Evolutionary conservation across 2,797 vertebrate species (phyloP).

Genomic region (Lagodon rhomboides): DNA sequence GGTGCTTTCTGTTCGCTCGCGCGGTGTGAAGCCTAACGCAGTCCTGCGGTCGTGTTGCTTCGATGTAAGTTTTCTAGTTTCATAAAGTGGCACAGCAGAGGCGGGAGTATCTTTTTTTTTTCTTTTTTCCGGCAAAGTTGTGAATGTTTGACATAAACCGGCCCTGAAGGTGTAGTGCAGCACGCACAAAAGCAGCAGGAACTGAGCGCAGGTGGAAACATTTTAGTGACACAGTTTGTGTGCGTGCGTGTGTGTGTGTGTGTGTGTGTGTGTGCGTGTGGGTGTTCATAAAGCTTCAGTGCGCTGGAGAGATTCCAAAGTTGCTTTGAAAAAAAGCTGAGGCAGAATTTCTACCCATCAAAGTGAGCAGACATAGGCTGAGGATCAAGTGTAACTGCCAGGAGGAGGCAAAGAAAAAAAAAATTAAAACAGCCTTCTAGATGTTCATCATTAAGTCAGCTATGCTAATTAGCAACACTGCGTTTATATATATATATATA

Average conservation of each 20-base stretch:
- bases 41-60: background rate
- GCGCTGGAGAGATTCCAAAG: constrained; percentile 45
- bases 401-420: background rate
- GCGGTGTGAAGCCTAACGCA: background rate
- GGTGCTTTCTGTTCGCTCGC: background rate
- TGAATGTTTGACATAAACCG: constrained; percentile 41
- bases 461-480: constrained; percentile 35
- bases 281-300: constrained; percentile 46
- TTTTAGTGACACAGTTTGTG: constrained; percentile 46
- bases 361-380: constrained; percentile 42
- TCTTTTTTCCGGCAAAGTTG: background rate
- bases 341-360: constrained; percentile 41
- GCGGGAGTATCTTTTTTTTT: background rate
- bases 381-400: constrained; percentile 36
- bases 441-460: constrained; percentile 29
- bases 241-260: constrained; percentile 8
- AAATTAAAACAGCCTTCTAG: background rate
- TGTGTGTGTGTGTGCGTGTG: constrained; percentile 15
- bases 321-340: constrained; percentile 53
- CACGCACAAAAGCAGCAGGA: constrained; percentile 15
- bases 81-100: constrained; percentile 10
- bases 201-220: constrained; percentile 54
- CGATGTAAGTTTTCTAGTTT: background rate
- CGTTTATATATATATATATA: background rate
- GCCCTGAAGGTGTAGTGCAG: constrained; percentile 24